These are phyloP conservation scores for Cherax quadricarinatus DNA, from an alignment of 1,140 invertebrate genomes.

Conservation along the genomic window DNA sequence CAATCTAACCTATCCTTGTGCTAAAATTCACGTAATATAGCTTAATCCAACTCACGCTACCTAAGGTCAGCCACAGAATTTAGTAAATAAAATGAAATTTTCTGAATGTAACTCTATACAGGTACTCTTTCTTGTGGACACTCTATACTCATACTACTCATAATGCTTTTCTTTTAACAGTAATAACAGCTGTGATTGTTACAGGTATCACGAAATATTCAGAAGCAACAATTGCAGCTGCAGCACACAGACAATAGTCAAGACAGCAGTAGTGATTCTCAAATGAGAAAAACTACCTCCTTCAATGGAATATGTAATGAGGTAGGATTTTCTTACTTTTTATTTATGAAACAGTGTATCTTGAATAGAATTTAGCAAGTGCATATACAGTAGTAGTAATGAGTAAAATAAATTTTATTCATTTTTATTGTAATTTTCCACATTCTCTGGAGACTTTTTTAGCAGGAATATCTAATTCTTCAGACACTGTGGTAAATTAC, in stretches of 20 bases:
- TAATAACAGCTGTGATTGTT: slow-evolving; percentile 1
- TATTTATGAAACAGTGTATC: too few relatives aligned
- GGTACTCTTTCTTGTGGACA: neutral
- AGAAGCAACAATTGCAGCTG: slow-evolving; percentile 77
- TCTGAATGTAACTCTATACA: neutral
- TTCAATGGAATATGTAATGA: slow-evolving; percentile 70
- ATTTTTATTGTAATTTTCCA: too few relatives aligned
- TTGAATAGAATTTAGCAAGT: too few relatives aligned
- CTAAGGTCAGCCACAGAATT: too few relatives aligned
- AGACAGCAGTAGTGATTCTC: slow-evolving; percentile 80
- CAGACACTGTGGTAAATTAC: too few relatives aligned
- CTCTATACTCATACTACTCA: neutral
- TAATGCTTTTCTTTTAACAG: neutral
- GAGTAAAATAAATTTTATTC: too few relatives aligned
- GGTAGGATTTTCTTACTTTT: neutral
- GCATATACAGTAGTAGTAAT: too few relatives aligned
- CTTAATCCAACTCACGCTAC: too few relatives aligned
- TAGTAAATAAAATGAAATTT: neutral
- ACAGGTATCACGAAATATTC: slow-evolving; percentile 70
- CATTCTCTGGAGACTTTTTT: too few relatives aligned
- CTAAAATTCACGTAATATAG: too few relatives aligned
- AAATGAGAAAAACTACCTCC: slow-evolving; percentile 73
- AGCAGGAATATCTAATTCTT: too few relatives aligned
- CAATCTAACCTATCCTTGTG: too few relatives aligned
- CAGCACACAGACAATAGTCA: slow-evolving; percentile 80